Evolutionary conservation across 2,888 invertebrate genomes (phyloP).

Genomic region (Nomada ruficornis): DNA sequence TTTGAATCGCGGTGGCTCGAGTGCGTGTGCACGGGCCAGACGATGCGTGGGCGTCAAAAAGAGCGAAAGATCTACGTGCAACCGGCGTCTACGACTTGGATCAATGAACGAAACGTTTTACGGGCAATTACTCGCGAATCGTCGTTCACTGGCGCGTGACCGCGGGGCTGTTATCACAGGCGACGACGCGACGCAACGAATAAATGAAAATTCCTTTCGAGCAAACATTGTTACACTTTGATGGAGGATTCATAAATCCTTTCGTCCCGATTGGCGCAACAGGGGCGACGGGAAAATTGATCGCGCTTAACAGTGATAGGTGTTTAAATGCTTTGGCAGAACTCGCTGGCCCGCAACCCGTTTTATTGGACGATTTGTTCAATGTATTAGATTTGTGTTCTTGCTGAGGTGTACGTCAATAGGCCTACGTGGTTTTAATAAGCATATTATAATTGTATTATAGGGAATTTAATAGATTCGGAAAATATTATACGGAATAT

Average conservation of each 20-base stretch:
- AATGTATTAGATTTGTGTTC: too few species aligned
- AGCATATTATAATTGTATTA: too few species aligned
- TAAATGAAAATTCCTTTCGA: background rate
- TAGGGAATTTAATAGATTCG: too few species aligned
- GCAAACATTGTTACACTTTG: background rate
- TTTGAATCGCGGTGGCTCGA: conserved; percentile 15
- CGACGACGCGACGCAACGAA: background rate
- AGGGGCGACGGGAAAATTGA: background rate
- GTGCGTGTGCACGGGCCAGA: conserved; percentile 13
- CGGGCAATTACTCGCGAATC: conserved; percentile 51
- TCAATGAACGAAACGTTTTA: conserved; percentile 54
- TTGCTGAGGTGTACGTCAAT: too few species aligned
- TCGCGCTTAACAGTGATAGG: too few species aligned
- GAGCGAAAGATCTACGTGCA: conserved; percentile 20
- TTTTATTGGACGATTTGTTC: too few species aligned
- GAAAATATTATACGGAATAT: too few species aligned
- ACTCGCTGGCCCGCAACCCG: too few species aligned
- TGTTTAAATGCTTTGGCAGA: too few species aligned
- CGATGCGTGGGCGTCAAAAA: conserved; percentile 33
- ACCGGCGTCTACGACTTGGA: conserved; percentile 41
- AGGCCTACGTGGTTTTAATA: too few species aligned
- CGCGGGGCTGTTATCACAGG: background rate
- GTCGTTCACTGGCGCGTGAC: conserved; percentile 37
- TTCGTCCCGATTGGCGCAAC: background rate
- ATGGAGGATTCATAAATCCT: background rate